phyloP scores from a whole-genome alignment of 2,797 vertebrate species.

The Acanthurus leucopareius region DNA sequence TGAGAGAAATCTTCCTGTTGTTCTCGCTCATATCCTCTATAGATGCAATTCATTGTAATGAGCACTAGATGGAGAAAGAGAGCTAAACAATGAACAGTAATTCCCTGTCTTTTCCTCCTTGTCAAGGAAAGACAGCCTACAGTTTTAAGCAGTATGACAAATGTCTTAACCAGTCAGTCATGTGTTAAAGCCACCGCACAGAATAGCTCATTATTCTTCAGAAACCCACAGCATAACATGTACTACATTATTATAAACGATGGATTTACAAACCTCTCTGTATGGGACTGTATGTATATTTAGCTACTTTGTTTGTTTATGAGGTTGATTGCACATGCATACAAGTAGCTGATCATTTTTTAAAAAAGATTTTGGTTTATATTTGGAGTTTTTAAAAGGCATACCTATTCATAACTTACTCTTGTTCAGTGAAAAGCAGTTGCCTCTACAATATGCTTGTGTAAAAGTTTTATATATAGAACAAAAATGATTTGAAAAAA shows the following conservation, averaged over 20 bases:
- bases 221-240: background rate
- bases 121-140: background rate
- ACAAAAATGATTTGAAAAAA: no score
- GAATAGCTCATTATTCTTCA: background rate
- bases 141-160: background rate
- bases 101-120: background rate
- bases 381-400: no score
- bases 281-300: background rate
- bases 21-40: no score
- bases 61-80: constrained; percentile 69
- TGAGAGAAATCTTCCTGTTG: no score
- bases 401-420: no score
- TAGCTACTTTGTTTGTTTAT: background rate
- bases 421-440: no score
- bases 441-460: no score
- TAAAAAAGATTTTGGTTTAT: no score
- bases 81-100: constrained; percentile 1
- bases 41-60: constrained; percentile 23
- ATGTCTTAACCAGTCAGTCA: background rate
- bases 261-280: background rate
- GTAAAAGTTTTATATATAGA: no score
- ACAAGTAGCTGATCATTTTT: no score
- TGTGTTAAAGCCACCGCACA: background rate
- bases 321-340: background rate
- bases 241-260: background rate